Base-by-base conservation (phyloP, 2,888 invertebrate genomes). In the Oscheius sp. region DNA sequence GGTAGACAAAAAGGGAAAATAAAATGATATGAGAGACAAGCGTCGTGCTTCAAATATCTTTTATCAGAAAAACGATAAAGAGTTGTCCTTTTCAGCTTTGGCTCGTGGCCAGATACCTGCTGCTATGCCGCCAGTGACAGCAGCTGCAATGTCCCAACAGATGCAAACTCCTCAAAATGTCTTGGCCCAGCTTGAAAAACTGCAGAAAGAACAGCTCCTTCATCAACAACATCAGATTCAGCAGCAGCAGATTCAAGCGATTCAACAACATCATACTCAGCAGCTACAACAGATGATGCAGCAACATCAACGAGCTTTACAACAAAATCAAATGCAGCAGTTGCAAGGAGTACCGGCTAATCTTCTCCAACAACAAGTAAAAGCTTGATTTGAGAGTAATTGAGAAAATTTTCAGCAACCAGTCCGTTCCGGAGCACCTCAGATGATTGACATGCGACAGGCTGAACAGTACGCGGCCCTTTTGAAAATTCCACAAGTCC, bases 191-290 rank as follows among this genome's bases (percentile, higher is more conserved):
- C 17, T 59, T 12, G 59, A 59, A 17, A 59, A 68, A 32, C 38
- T 49, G 14, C 50, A 51, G n/a, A 38, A 63, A 22, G 57, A 59
- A 20, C 47, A 63, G 36, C 67, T 62, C 22, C 62, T 49, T 17
- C 61, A 44, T 9, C 67, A 67, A 47, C 61, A 62, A 33, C 61
- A 57, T 17, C 62, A 67, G 22, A 32, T 54, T 8, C 67, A 67
- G 38, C 41, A 36, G 26, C 57, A 57, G 17, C 54, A 54, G 20
- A 5, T 33, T 9, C 54, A 54, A n/a, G 44, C 41, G 4, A 20
- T 59, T 22, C 69, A 69, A 41, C 57, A 44, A 32, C 54, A 51
- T 4, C 56, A 47, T 1, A 17, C n/a, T 4, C 59, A 59, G 9
- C 44, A 26, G 28, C 22, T 28, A 44, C 67, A 67, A 12, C 71